Conservation (phyloP, 2,797 vertebrate species). For the Sebastes aleutianus region DNA sequence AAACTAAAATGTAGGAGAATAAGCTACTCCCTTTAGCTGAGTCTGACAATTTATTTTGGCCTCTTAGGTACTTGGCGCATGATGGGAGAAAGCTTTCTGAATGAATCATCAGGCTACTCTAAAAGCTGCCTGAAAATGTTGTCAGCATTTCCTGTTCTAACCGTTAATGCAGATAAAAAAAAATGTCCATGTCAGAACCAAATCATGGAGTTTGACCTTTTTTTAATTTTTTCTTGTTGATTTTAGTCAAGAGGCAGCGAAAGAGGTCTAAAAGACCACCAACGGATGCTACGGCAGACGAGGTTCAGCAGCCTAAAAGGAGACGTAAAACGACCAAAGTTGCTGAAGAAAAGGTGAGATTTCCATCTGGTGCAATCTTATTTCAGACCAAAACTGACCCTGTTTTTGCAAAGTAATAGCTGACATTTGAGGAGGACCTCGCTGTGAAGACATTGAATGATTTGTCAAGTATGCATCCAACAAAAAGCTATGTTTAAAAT, state of each 20-base stretch:
- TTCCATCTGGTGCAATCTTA: neutral
- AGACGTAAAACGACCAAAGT: constrained; percentile 63
- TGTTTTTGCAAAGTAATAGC: neutral
- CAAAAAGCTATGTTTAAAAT: neutral
- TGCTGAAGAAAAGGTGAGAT: constrained; percentile 56
- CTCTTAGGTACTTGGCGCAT: neutral
- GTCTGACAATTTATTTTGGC: neutral
- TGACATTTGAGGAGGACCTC: neutral
- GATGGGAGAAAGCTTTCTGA: neutral
- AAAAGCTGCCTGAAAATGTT: neutral
- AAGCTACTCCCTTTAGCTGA: neutral
- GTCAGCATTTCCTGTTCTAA: neutral
- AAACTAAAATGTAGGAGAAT: no score
- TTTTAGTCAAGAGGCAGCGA: constrained; percentile 46
- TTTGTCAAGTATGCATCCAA: neutral
- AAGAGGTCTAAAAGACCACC: constrained; percentile 71
- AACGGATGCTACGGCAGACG: constrained; percentile 75
- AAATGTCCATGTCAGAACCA: neutral
- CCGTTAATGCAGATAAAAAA: neutral
- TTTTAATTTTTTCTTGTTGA: neutral
- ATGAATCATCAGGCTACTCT: neutral
- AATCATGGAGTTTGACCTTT: neutral
- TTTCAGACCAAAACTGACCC: neutral
- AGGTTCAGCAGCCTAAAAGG: constrained; percentile 66
- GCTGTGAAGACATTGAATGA: neutral